Conservation (phyloP, 2,113 vertebrate species). For the Ondatra zibethicus region DNA sequence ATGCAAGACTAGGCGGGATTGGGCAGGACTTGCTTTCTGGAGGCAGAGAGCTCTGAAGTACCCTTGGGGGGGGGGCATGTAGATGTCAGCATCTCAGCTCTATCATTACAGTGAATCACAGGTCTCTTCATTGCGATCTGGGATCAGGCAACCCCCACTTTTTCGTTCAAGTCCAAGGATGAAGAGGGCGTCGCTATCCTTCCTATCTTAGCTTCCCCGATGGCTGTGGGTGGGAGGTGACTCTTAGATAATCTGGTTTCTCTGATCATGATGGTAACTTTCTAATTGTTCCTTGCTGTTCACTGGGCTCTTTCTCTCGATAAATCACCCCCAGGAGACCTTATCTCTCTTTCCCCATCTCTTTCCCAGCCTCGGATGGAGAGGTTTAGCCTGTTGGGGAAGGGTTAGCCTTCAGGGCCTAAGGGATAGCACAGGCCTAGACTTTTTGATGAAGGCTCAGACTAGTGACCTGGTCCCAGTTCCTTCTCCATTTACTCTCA, state of each 20-base stretch:
- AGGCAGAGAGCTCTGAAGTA: background rate
- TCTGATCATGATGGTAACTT: conserved; percentile 58
- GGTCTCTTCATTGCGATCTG: conserved; percentile 45
- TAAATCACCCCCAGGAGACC: conserved; percentile 23
- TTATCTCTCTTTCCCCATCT: conserved; percentile 38
- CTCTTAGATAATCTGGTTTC: conserved; percentile 68
- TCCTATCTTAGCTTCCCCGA: conserved; percentile 65
- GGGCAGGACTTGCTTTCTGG: background rate
- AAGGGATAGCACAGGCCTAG: background rate
- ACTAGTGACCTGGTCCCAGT: background rate
- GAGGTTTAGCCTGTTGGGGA: background rate
- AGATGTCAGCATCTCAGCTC: background rate
- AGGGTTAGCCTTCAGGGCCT: background rate
- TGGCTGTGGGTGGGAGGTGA: conserved; percentile 60
- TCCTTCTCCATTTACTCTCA: background rate
- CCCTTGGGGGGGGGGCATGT: background rate
- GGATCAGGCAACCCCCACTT: conserved; percentile 48
- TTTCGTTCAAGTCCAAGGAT: conserved; percentile 49
- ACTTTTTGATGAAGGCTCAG: background rate
- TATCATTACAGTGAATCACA: conserved; percentile 41
- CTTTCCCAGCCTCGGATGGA: background rate
- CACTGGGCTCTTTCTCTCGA: conserved; percentile 52
- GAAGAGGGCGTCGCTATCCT: conserved; percentile 12
- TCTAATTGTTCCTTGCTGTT: conserved; percentile 58
- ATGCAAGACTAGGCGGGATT: background rate